Base-by-base conservation (phyloP, 1,140 invertebrate species). In the Eumeta japonica region DNA sequence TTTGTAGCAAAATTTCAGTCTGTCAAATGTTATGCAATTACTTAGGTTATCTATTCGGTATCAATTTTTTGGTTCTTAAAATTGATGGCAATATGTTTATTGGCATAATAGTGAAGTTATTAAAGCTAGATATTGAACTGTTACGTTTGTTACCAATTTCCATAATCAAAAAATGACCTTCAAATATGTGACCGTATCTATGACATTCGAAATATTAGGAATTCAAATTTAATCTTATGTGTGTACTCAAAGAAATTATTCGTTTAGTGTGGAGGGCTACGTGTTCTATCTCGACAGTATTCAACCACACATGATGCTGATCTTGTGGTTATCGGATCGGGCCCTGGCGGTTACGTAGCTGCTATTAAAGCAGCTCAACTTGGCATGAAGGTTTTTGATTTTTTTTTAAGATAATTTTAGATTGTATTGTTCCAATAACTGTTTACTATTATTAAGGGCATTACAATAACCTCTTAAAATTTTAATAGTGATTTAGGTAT, bases 321-420 rank as follows among this genome's bases (percentile, higher is more conserved):
- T 75, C 52, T 99, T 39, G 94, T 98, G 13, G 97, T 99, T 2
- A 97, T 99, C 67, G 97, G 97, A 15, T 89, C 92, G 33, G 97
- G 97, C 27, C 97, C 97, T 52, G 97, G 97, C 51, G 97, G 97
- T 34, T 99, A 99, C 85, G 97, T 99, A 10, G 97, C 97, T 42
- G 90, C 97, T 10, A 99, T 99, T 43, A 99, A 99, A 83, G 94
- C 96, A 45, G 90, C 97, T 11, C 97, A 99, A 72, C 77, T 99
- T 45, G 97, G 97, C 24, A 83, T 99, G 79, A 98, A 97, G 75
- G 90, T 92, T n/a, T n/a, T n/a, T n/a, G n/a, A n/a, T n/a, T n/a
- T n/a, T n/a, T n/a, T 71, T 64, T 51, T 49, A 33, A 46, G 5
- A 10, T n/a, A n/a, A n/a, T n/a, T n/a, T n/a, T n/a, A n/a, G n/a